A percentile compares a stretch with the other conserved stretches of the same genome.
Evolutionary conservation across 37 sponge, comb jelly and placozoan species (phyloP).

Genomic region (Spongilla lacustris): DNA sequence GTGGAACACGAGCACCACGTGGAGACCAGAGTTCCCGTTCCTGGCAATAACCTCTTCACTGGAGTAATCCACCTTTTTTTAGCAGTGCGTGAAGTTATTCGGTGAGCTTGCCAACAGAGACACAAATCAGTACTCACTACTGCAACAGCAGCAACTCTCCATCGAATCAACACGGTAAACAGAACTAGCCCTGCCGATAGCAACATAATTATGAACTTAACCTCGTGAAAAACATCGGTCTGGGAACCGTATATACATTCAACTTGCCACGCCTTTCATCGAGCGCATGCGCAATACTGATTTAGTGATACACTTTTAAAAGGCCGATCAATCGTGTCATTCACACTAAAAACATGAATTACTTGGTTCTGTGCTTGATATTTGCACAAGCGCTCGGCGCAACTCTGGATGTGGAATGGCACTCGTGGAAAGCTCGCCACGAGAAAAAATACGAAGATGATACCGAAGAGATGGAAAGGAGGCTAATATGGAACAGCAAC

Average conservation of each 20-base stretch:
- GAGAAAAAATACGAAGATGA: constrained; percentile 38
- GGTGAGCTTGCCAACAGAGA: not conserved
- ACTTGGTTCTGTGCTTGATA: not conserved
- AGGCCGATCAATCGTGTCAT: not conserved
- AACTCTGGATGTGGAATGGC: constrained; percentile 55
- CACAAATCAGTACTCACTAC: not conserved
- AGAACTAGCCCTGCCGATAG: not conserved
- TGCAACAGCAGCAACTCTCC: not conserved
- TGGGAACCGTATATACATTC: not conserved
- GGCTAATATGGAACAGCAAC: constrained; percentile 60
- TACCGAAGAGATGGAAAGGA: constrained; percentile 35
- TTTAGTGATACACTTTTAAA: not conserved
- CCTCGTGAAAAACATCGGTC: not conserved
- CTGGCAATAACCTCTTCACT: not conserved
- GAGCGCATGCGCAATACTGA: not conserved
- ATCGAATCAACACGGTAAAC: not conserved
- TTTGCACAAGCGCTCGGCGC: not conserved
- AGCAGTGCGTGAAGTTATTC: not conserved
- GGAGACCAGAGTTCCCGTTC: constrained; percentile 2
- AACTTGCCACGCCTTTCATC: not conserved
- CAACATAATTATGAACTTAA: not conserved
- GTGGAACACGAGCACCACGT: constrained; percentile 17
- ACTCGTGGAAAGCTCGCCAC: constrained; percentile 59
- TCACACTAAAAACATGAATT: not conserved
- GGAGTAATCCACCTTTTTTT: constrained; percentile 4